Conservation (phyloP, 2,888 invertebrate species). For the Bombyx huttoni region DNA sequence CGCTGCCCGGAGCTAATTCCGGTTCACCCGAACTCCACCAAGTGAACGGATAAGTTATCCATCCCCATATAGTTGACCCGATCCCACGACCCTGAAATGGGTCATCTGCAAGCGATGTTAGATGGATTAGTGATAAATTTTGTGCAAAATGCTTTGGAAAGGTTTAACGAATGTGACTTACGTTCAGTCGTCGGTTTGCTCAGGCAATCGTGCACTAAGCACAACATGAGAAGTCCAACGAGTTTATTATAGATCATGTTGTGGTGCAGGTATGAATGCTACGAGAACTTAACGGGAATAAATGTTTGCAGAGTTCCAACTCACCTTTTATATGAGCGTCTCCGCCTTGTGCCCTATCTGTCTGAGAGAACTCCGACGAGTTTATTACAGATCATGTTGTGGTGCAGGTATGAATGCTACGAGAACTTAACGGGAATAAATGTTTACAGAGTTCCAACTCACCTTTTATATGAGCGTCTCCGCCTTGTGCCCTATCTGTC, state of each 20-base stretch:
- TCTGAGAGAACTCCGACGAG: conserved; percentile 19
- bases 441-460: conserved; percentile 38
- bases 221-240: conserved; percentile 25
- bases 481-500: conserved; percentile 44
- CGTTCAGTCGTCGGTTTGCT: conserved; percentile 40
- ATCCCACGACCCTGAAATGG: conserved; percentile 43
- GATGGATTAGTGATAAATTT: background rate
- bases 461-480: conserved; percentile 38
- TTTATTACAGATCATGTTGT: conserved; percentile 34
- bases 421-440: conserved; percentile 33
- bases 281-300: conserved; percentile 28
- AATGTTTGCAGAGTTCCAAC: conserved; percentile 41
- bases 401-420: conserved; percentile 16
- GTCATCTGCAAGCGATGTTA: conserved; percentile 35
- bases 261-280: conserved; percentile 17
- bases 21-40: conserved; percentile 42
- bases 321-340: conserved; percentile 40
- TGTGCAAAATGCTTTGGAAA: background rate
- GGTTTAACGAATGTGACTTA: conserved; percentile 29
- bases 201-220: conserved; percentile 26
- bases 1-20: conserved; percentile 21
- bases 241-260: conserved; percentile 35
- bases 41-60: conserved; percentile 57
- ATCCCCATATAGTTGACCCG: conserved; percentile 53
- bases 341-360: conserved; percentile 45